A percentile compares a stretch with the other conserved stretches of the same genome.
phyloP scores from a whole-genome alignment of 2,113 vertebrate species.

The Rhabdornis inornatus region DNA sequence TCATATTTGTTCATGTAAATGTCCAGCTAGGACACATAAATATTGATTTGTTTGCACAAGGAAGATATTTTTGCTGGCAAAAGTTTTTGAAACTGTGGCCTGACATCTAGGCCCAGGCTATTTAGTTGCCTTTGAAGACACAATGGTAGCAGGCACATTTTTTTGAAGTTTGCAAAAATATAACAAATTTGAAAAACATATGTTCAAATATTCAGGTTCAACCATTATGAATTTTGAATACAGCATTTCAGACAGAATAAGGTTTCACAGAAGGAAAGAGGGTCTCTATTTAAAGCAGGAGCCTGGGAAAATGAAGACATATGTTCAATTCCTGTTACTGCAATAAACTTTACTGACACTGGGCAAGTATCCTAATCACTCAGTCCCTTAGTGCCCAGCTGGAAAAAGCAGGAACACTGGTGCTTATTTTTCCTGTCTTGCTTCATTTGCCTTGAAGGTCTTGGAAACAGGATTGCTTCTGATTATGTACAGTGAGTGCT shows the following conservation, averaged over 20 bases:
- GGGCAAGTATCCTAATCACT: background rate
- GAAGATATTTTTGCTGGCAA: slow-evolving; percentile 52
- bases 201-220: background rate
- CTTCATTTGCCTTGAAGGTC: background rate
- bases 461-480: background rate
- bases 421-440: slow-evolving; percentile 33
- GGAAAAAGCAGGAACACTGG: background rate
- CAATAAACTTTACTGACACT: slow-evolving; percentile 3
- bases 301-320: slow-evolving; percentile 8
- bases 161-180: background rate
- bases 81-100: background rate
- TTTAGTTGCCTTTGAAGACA: background rate
- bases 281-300: background rate
- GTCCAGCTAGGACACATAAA: slow-evolving; percentile 35
- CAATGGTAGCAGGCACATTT: background rate
- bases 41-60: slow-evolving; percentile 33
- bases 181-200: background rate
- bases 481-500: background rate
- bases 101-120: background rate
- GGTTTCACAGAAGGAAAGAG: slow-evolving; percentile 8
- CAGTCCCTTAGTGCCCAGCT: background rate
- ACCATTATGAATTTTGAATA: background rate
- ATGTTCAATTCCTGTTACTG: background rate
- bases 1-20: slow-evolving; percentile 60
- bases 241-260: slow-evolving; percentile 22